Conservation (phyloP, 64 coral and sea anemone genomes). For the Stylophora pistillata region DNA sequence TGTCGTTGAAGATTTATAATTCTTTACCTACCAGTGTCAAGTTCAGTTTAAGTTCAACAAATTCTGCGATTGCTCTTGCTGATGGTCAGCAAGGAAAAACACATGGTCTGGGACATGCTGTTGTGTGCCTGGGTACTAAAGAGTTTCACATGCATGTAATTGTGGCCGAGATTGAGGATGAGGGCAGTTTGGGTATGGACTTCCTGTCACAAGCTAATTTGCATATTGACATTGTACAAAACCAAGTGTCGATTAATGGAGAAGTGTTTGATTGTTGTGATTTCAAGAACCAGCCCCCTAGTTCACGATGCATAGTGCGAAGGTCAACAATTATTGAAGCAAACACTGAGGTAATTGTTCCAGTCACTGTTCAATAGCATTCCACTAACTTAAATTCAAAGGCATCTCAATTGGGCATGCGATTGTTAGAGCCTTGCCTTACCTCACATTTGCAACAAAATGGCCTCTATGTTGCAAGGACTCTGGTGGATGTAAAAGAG, state of each 20-base stretch:
- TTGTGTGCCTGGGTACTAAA: neutral
- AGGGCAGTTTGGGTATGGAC: conserved; percentile 18
- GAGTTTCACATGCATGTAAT: conserved; percentile 11
- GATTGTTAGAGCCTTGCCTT: conserved; percentile 41
- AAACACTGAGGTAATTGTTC: too few species aligned
- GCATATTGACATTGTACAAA: neutral
- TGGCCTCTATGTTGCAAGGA: conserved; percentile 37
- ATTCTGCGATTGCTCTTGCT: conserved; percentile 28
- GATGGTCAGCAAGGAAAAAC: conserved; percentile 1
- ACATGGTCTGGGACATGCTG: neutral
- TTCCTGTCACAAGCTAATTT: conserved; percentile 20
- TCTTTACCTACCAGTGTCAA: too few species aligned
- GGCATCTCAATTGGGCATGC: neutral
- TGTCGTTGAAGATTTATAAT: too few species aligned
- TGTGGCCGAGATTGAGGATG: conserved; percentile 31
- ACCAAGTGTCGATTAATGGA: conserved; percentile 9
- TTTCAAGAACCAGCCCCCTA: conserved; percentile 8
- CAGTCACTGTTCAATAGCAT: neutral
- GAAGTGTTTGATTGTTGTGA: too few species aligned
- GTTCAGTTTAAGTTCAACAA: conserved; percentile 1
- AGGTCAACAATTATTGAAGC: neutral
- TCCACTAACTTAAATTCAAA: neutral
- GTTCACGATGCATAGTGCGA: neutral
- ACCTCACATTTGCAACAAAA: conserved; percentile 24
- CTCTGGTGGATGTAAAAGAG: conserved; percentile 17